These are phyloP conservation scores for Rhinogobius similis DNA, from an alignment of 2,113 vertebrate genomes.

Conservation along the genomic window DNA sequence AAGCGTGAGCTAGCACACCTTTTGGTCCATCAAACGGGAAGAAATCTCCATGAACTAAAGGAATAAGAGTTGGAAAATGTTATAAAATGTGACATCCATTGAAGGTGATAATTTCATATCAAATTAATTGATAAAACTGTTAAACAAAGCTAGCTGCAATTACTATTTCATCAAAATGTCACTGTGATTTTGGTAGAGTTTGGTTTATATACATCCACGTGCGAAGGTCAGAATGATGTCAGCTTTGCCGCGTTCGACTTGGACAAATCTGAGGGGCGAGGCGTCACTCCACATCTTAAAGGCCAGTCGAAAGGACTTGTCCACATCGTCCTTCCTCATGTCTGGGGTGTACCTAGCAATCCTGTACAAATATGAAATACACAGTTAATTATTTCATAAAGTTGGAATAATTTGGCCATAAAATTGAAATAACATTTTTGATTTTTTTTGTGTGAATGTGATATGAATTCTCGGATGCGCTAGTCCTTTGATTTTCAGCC, in stretches of 20 bases:
- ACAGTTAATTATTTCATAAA: background rate
- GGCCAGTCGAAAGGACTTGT: conserved; percentile 40
- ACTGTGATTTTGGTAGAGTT: background rate
- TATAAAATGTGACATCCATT: background rate
- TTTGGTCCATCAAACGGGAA: conserved; percentile 63
- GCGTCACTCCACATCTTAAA: conserved; percentile 62
- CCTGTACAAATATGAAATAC: conserved; percentile 20
- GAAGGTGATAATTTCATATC: background rate
- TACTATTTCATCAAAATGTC: background rate
- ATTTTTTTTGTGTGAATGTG: background rate
- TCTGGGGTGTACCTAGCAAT: conserved; percentile 64
- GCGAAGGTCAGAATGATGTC: conserved; percentile 60
- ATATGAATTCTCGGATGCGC: background rate
- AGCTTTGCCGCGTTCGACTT: conserved; percentile 48
- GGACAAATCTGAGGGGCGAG: conserved; percentile 52
- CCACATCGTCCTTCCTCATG: conserved; percentile 60
- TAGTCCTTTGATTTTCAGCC: no score
- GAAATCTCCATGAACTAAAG: conserved; percentile 61
- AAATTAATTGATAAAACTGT: background rate
- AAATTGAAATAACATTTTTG: background rate
- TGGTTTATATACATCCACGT: conserved; percentile 45
- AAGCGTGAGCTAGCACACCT: conserved; percentile 62
- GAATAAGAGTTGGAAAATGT: background rate
- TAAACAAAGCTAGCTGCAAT: background rate
- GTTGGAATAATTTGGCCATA: background rate